Evolutionary conservation across 2,888 invertebrate genomes (phyloP), one percentile per base, ranked within the genome.

Genomic region (Leptinotarsa peninsularis): DNA sequence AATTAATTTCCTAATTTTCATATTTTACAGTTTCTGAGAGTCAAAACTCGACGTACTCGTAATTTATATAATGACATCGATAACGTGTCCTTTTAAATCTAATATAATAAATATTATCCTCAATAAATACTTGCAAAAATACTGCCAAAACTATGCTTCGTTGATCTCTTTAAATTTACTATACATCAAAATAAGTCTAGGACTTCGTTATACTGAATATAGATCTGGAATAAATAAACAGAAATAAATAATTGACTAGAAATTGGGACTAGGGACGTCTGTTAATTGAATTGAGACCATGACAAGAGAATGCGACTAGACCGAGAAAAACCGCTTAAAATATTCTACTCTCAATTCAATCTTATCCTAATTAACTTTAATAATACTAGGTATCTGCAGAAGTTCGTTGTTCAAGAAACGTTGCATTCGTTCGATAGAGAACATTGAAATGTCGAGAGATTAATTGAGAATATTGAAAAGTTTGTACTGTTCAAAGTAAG

Each of bases 381-480:
- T 85, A 83, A 83, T 82, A 84, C 83, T 85, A 85, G 76, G 82
- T 80, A 81, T 86, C 87, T 87, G 85, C 85, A 87, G 86, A 86
- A 86, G 83, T 88, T 89, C 89, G 89, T 89, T 89, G 89, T 88
- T 82, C 86, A 80, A 84, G 89, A 89, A 89, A 88, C 89, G 84
- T 88, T 88, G 88, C 88, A 84, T 87, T 83, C 82, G 86, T 87
- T 87, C 87, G 83, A 81, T 80, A 80, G 80, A 82, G 85, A 85
- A 85, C 85, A 77, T 81, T 81, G 81, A 84, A 85, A 85, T 83
- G 82, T 81, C 82, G 83, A 82, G 81, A 78, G 80, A 63, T 71
- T 68, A 17, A 60, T 66, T 72, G 73, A 67, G 71, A 74, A 69
- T 58, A 49, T 76, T 72, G 75, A 75, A 69, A 56, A 63, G 17